Base-by-base conservation (phyloP, 2,113 vertebrate species). In the Ctenomys sociabilis region DNA sequence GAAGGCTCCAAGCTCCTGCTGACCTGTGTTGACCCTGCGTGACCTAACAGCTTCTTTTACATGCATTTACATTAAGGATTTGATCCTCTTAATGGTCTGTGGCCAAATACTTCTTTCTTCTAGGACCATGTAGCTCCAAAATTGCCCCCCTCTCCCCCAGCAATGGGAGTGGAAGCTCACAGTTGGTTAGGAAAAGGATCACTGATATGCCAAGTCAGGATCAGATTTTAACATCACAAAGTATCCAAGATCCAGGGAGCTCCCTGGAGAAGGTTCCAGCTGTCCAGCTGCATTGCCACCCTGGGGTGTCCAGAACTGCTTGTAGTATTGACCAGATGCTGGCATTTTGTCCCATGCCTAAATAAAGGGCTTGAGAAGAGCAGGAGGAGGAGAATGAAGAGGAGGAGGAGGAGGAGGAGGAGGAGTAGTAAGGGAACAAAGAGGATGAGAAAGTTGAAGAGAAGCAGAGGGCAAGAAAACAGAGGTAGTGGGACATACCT, bases 201-300 rank as follows among this genome's bases (percentile, higher is more conserved):
- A 17, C 35, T n/a, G 35, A 70, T 14, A 70, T 1, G 10, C 13
- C 35, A 16, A n/a, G 1, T 13, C 2, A 11, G 12, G 30, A 12
- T 70, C 12, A 35, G n/a, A 35, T 70, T 32, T 5, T 70, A 70
- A n/a, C 13, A 35, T 5, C 66, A n/a, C 30, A 70, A 70, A 70
- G n/a, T 13, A 17, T 11, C 5, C 52, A 52, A 52, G 52, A 9
- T 52, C 52, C 52, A 7, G 52, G 52, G 52, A 52, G 52, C 52
- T 52, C 52, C 52, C 52, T 52, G 52, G 52, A 52, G 52, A 52
- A 52, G 52, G 52, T 52, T 52, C 52, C 52, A 52, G 52, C 52
- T 52, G 10, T 52, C 52, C 52, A 11, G 52, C 99, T 86, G 45
- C 99, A 99, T 98, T 99, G 99, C 96, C 98, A 99, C 92, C 99